Evolutionary conservation across 2,797 vertebrate genomes (phyloP).

Genomic region (Manis crassicaudata): DNA sequence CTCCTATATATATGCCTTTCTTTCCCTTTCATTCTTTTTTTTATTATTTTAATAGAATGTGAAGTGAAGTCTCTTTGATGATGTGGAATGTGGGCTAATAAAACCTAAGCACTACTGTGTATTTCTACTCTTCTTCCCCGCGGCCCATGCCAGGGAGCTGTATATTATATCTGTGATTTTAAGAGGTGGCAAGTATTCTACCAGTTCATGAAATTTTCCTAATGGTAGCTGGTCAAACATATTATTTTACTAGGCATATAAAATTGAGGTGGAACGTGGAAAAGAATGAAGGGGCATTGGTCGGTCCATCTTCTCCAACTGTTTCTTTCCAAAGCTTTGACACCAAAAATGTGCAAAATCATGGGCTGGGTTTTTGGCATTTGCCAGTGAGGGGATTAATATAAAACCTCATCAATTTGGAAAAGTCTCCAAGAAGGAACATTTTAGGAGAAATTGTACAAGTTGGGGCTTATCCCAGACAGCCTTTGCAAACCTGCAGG

Average conservation of each 20-base stretch:
- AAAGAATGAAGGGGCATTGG: not conserved
- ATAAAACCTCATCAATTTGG: not conserved
- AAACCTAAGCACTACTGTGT: conserved; percentile 71
- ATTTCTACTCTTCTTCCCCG: conserved; percentile 65
- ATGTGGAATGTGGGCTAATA: conserved; percentile 68
- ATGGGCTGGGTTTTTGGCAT: not conserved
- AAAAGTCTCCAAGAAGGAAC: not conserved
- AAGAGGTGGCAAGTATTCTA: not conserved
- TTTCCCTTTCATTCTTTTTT: conserved; percentile 28
- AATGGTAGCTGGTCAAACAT: not conserved
- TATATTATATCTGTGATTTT: conserved; percentile 75
- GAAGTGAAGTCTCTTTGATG: conserved; percentile 70
- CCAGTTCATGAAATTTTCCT: not conserved
- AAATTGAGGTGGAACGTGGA: not conserved
- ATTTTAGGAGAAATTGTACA: not conserved
- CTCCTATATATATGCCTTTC: conserved; percentile 64
- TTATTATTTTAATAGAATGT: conserved; percentile 27
- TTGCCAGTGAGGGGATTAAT: not conserved
- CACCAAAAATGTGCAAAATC: not conserved
- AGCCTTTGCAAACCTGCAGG: not conserved
- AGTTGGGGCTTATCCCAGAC: not conserved
- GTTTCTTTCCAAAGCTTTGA: not conserved
- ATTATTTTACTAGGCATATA: not conserved
- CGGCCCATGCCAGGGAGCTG: conserved; percentile 64
- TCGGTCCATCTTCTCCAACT: not conserved